Evolutionary conservation across 2,113 vertebrate genomes (phyloP).

Genomic region (Brachypteracias leptosomus): DNA sequence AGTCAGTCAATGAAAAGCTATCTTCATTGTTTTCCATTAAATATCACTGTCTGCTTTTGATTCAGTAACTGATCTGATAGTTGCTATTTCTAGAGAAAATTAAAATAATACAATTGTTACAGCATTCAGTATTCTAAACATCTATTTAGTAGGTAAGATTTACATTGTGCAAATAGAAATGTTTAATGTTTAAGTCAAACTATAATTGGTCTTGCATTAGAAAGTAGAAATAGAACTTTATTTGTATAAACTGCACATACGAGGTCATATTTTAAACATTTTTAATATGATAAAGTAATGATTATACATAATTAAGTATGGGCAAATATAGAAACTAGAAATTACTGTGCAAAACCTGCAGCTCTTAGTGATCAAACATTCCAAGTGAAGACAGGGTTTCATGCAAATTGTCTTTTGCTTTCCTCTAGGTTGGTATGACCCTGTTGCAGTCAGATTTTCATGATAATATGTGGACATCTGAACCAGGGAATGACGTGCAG

Average conservation of each 20-base stretch:
- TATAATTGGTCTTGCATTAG: neutral
- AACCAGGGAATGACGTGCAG: neutral
- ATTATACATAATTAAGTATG: neutral
- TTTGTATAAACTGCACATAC: neutral
- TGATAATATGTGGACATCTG: neutral
- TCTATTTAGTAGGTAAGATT: neutral
- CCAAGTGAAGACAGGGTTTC: neutral
- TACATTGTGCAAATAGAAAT: neutral
- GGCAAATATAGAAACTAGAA: neutral
- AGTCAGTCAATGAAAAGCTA: slow-evolving; percentile 31
- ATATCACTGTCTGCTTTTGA: slow-evolving; percentile 20
- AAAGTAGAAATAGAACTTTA: neutral
- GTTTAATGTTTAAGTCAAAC: neutral
- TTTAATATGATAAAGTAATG: neutral
- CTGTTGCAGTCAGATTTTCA: neutral
- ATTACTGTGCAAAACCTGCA: neutral
- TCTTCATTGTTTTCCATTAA: slow-evolving; percentile 24
- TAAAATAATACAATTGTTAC: neutral
- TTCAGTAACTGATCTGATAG: slow-evolving; percentile 32
- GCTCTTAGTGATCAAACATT: neutral
- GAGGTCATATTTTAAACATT: neutral
- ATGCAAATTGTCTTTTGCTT: neutral
- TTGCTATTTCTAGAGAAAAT: neutral
- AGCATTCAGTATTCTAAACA: neutral
- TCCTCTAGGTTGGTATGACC: neutral